A percentile compares a stretch with the other conserved stretches of the same genome.
Conservation (phyloP, 2,797 vertebrate species). For the Cyprinella venusta region DNA sequence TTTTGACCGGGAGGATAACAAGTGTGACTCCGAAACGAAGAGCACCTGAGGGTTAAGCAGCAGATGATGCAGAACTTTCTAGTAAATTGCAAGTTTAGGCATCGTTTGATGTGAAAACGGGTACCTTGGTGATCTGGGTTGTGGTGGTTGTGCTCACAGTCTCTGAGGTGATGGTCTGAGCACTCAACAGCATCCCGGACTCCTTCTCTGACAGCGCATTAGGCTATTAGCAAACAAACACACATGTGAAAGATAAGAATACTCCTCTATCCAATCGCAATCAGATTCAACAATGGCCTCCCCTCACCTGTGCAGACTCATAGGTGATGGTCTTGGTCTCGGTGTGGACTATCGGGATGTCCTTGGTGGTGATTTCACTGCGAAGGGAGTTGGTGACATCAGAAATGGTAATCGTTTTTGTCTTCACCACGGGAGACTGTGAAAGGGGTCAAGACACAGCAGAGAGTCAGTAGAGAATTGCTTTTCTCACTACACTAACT, state of each 20-base stretch:
- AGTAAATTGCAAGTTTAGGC: not conserved
- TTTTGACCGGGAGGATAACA: too few species aligned
- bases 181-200: conserved; percentile 89
- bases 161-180: conserved; percentile 98
- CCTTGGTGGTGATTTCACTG: conserved; percentile 88
- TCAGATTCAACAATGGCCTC: conserved; percentile 32
- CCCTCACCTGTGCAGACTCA: conserved; percentile 91
- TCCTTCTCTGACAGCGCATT: conserved; percentile 86
- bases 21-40: too few species aligned
- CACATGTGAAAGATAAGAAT: not conserved
- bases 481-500: conserved; percentile 26
- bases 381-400: conserved; percentile 85
- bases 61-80: not conserved
- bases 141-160: conserved; percentile 97
- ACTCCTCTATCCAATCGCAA: not conserved
- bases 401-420: conserved; percentile 94
- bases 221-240: conserved; percentile 73
- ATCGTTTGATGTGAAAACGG: not conserved
- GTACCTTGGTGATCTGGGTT: conserved; percentile 98
- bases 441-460: conserved; percentile 46
- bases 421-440: conserved; percentile 93
- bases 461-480: conserved; percentile 25
- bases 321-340: conserved; percentile 99
- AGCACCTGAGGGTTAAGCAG: not conserved
- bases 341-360: conserved; percentile 94